phyloP scores from a whole-genome alignment of 2,113 vertebrate species.

The Patagioenas fasciata region DNA sequence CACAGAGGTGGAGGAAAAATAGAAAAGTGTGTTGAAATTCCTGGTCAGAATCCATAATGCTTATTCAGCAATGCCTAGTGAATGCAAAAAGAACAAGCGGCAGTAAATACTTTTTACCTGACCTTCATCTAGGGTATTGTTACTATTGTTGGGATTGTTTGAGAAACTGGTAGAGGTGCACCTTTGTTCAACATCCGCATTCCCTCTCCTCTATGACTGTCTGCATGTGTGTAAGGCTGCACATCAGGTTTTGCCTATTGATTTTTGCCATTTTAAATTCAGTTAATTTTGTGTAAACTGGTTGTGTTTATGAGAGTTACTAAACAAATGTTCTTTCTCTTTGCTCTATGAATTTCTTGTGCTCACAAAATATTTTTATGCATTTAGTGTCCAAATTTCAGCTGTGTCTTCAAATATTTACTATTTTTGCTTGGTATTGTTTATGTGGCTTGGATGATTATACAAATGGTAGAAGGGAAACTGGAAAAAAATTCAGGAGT shows the following conservation, averaged over 20 bases:
- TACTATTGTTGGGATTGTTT: not conserved
- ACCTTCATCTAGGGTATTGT: not conserved
- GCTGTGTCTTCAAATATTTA: not conserved
- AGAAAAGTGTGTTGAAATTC: not conserved
- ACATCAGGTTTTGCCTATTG: not conserved
- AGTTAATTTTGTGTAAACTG: not conserved
- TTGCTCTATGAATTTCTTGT: not conserved
- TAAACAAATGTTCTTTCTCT: not conserved
- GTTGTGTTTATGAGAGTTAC: not conserved
- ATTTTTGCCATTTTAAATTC: not conserved
- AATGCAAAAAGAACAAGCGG: not conserved
- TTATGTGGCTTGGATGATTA: not conserved
- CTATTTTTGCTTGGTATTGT: not conserved
- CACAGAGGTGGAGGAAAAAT: conserved; percentile 1
- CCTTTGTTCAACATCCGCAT: not conserved
- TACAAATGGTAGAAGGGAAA: not conserved
- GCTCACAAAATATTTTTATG: not conserved
- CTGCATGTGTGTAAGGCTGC: not conserved
- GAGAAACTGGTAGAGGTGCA: not conserved
- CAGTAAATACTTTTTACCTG: not conserved
- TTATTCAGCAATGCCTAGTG: not conserved
- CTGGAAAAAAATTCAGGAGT: not conserved
- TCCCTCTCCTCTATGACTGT: not conserved
- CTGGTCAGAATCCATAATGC: conserved; percentile 16
- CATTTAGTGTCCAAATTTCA: not conserved